Evolutionary conservation across 1,140 invertebrate species (phyloP).

Genomic region (Trachelipus rathkii): DNA sequence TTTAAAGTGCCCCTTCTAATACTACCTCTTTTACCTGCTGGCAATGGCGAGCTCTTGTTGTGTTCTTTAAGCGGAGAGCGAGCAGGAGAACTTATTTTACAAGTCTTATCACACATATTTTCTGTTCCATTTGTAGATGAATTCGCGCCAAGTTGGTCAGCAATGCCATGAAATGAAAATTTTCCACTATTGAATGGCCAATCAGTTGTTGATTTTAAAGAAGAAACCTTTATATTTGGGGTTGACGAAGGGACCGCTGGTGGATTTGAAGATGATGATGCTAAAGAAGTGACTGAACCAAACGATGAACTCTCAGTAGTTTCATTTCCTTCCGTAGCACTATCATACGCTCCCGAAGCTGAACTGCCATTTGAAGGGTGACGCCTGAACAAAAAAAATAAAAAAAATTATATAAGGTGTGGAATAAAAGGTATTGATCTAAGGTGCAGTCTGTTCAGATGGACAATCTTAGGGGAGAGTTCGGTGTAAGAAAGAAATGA

Average conservation of each 20-base stretch:
- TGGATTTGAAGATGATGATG: background rate
- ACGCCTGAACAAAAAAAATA: background rate
- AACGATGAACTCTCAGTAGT: background rate
- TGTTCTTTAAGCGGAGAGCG: background rate
- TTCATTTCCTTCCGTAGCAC: background rate
- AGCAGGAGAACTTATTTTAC: background rate
- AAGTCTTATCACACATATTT: background rate
- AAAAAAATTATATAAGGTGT: too few species aligned
- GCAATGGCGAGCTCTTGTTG: background rate
- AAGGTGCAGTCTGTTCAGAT: too few species aligned
- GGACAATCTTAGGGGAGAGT: too few species aligned
- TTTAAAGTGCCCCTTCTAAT: background rate
- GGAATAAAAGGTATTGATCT: too few species aligned
- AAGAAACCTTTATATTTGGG: background rate
- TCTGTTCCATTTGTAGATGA: background rate
- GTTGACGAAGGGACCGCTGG: background rate
- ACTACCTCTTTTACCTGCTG: background rate
- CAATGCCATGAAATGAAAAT: background rate
- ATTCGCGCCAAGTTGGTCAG: background rate
- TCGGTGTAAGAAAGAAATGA: too few species aligned
- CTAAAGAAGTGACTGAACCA: background rate
- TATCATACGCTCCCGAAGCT: background rate
- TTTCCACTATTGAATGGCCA: background rate
- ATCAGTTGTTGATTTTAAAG: background rate
- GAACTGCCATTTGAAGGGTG: background rate